Base-by-base conservation (phyloP, 1,140 invertebrate genomes). In the Drosophila pachea region DNA sequence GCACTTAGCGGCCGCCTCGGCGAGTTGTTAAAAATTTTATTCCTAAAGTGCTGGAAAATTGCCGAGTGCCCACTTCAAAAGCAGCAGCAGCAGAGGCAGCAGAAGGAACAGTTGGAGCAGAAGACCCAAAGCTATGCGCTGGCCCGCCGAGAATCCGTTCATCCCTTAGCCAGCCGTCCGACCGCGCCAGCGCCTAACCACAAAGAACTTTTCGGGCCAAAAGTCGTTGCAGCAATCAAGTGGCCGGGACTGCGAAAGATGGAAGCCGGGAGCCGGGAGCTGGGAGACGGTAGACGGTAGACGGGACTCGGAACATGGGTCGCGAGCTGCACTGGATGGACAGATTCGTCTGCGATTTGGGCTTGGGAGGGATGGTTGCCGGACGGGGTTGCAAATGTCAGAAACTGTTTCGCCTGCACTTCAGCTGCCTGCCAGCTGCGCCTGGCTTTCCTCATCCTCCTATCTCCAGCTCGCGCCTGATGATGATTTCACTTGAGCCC, bases 1-100 rank as follows among this genome's bases (percentile, higher is more conserved):
- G 81, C 79, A 84, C 81, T 79, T 86, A 84, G 73, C 76, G 73
- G 70, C 73, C 76, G 81, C 81, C 73, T 78, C 73, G 66, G 62
- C 81, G 73, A 86, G 79, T 76, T 84, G 76, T 79, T 86, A 73
- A 84, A 79, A 84, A 84, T 84, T 84, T 66, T 79, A 86, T 86
- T 86, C 59, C 60, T 79, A 86, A 76, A 84, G 76, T 84, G 81
- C 81, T 86, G 69, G 68, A 71, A 84, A 86, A 84, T 84, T 78
- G 76, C 45, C 73, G 75, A 74, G 64, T 69, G 73, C 50, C 73
- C 76, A 79, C 73, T 79, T 83, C 61, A 58, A 69, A 53, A 68
- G 59, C 59, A 61, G 49, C 48, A 64, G 22, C 54, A 35, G 33
- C 11, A 14, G 14, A 38, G 45, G n/a, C 29, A 48, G 9, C 43